Conservation (phyloP, 2,113 vertebrate genomes). For the Psammodynastes pulverulentus region DNA sequence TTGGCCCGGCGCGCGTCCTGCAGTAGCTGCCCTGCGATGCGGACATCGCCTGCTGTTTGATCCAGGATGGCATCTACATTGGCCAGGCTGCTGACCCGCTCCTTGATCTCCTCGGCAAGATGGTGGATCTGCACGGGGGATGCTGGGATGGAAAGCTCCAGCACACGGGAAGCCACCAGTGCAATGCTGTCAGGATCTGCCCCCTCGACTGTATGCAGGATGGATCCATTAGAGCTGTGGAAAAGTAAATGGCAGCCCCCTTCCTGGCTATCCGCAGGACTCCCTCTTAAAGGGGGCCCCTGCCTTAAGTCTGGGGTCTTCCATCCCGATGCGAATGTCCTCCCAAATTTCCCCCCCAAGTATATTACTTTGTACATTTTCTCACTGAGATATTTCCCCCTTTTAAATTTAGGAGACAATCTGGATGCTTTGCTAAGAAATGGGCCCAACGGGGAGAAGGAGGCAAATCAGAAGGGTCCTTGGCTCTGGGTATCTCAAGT, state of each 20-base stretch:
- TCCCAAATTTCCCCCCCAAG: too few relatives aligned
- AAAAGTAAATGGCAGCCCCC: background rate
- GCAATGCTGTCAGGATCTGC: slow-evolving; percentile 96
- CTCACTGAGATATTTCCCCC: background rate
- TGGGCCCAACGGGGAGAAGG: background rate
- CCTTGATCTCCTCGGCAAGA: slow-evolving; percentile 89
- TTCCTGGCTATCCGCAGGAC: background rate
- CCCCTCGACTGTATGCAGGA: slow-evolving; percentile 82
- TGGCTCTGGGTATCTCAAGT: background rate
- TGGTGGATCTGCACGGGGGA: slow-evolving; percentile 86
- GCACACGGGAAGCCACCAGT: slow-evolving; percentile 83
- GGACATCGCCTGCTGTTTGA: slow-evolving; percentile 83
- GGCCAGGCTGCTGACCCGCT: slow-evolving; percentile 84
- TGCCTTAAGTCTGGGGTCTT: background rate
- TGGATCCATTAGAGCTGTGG: slow-evolving; percentile 12
- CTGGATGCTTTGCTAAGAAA: background rate
- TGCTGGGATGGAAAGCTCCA: slow-evolving; percentile 91
- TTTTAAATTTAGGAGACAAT: background rate
- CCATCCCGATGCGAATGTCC: background rate
- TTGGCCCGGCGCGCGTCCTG: slow-evolving; percentile 84
- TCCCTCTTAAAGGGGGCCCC: background rate
- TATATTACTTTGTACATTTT: background rate
- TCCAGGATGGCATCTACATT: slow-evolving; percentile 90
- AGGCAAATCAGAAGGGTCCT: background rate
- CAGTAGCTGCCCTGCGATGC: slow-evolving; percentile 80